Base-by-base conservation (phyloP, 2,888 invertebrate genomes). In the Hirudinaria manillensis region DNA sequence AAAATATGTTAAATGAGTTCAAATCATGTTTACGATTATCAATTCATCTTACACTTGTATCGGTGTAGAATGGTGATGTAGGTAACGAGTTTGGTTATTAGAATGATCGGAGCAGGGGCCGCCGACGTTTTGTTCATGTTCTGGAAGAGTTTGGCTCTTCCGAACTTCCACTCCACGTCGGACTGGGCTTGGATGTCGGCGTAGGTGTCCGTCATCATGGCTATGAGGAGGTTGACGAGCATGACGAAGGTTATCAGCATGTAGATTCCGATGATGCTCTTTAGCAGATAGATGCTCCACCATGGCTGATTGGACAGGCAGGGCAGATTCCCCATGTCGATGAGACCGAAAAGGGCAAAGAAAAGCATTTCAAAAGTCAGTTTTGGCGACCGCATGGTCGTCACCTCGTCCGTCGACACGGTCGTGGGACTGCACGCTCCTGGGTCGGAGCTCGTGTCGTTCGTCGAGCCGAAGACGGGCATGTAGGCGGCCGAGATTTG, bases 151-250 rank as follows among this genome's bases (percentile, higher is more conserved):
- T 99, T 99, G 75, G 98, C 98, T 83, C 99, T 87, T 38, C 99
- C 98, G 85, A 96, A 99, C 87, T 99, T 99, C 99, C 99, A 99
- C 87, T 99, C 99, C 82, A 95, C 97, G 87, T 99, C 99, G 68
- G 98, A 98, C 90, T 98, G 97, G 55, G 97, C 97, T 90, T 99
- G 93, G 84, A 97, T 97, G 85, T 96, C 90, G 87, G 98, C 97
- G 88, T 99, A 98, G 83, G 98, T 98, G 89, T 98, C 97, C 88
- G 96, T 96, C 96, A 98, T 97, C 97, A 98, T 97, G 89, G 98
- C 98, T 90, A 98, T 98, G 86, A 98, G 92, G 86, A 98, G 91
- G 88, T 98, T 97, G 88, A 97, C 94, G 84, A 98, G 90, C 86
- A 98, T 97, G 88, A 98, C 93, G 86, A 96, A 92, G 82, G 95